phyloP scores from a whole-genome alignment of 1,140 invertebrate species.

The Druon quercuslanigerum region DNA sequence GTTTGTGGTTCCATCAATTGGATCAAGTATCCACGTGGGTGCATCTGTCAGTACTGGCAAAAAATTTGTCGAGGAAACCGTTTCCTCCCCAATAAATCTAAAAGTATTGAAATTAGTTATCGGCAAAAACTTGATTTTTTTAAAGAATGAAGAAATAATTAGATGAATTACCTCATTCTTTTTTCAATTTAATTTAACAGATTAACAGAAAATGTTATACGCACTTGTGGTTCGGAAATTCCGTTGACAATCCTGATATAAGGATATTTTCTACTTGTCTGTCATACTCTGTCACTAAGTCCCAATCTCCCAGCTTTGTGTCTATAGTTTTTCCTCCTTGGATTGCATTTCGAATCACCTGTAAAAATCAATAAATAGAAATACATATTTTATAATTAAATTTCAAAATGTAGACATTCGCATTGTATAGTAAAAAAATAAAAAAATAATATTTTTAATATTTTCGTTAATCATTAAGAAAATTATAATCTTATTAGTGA shows the following conservation, averaged over 20 bases:
- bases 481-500: no score
- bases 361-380: not conserved
- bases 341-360: constrained; percentile 65
- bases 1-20: constrained; percentile 86
- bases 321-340: constrained; percentile 62
- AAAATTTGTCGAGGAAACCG: constrained; percentile 78
- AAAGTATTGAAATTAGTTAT: constrained; percentile 18
- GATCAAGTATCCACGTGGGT: constrained; percentile 94
- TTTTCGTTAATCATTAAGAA: no score
- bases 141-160: no score
- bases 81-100: constrained; percentile 93
- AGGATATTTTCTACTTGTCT: constrained; percentile 86
- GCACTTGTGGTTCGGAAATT: constrained; percentile 86
- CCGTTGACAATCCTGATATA: constrained; percentile 78
- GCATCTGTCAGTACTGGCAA: constrained; percentile 82
- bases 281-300: constrained; percentile 90
- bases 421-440: no score
- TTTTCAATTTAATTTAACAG: not conserved
- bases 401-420: no score
- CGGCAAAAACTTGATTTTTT: not conserved
- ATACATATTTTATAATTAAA: no score
- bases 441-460: no score
- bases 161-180: no score
- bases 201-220: constrained; percentile 38
- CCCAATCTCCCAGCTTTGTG: constrained; percentile 78